Evolutionary conservation across 2,888 invertebrate species (phyloP).

Genomic region (Machimus atricapillus): DNA sequence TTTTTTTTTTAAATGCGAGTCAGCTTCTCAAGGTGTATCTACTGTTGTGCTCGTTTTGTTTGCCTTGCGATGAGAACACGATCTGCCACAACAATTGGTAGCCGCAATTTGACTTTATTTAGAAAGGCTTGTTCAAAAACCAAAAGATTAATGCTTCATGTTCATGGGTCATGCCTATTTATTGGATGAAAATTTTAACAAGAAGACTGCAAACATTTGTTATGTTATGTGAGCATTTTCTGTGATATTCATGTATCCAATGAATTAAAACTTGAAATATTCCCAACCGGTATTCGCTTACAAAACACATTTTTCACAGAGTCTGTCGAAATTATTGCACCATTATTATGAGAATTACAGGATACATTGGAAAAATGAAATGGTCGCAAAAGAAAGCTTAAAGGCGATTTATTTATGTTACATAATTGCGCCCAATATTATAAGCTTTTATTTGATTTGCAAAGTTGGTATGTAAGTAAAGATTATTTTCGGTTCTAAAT

Average conservation of each 20-base stretch:
- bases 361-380: neutral
- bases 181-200: neutral
- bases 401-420: neutral
- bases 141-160: constrained; percentile 18
- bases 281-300: constrained; percentile 2
- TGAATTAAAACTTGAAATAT: constrained; percentile 6
- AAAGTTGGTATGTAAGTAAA: too few relatives aligned
- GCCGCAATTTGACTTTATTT: constrained; percentile 45
- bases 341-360: neutral
- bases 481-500: neutral
- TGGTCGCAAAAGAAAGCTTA: neutral
- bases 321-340: neutral
- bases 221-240: constrained; percentile 26
- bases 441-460: too few relatives aligned
- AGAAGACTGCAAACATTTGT: constrained; percentile 3
- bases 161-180: constrained; percentile 14
- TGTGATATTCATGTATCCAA: neutral
- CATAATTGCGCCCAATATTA: neutral
- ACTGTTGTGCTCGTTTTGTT: neutral
- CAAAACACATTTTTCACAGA: neutral
- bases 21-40: constrained; percentile 4
- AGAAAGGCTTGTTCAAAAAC: constrained; percentile 35
- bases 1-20: neutral
- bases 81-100: constrained; percentile 44
- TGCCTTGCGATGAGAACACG: neutral